Conservation (phyloP, 2,888 invertebrate genomes). For the Ectropis crepuscularia region DNA sequence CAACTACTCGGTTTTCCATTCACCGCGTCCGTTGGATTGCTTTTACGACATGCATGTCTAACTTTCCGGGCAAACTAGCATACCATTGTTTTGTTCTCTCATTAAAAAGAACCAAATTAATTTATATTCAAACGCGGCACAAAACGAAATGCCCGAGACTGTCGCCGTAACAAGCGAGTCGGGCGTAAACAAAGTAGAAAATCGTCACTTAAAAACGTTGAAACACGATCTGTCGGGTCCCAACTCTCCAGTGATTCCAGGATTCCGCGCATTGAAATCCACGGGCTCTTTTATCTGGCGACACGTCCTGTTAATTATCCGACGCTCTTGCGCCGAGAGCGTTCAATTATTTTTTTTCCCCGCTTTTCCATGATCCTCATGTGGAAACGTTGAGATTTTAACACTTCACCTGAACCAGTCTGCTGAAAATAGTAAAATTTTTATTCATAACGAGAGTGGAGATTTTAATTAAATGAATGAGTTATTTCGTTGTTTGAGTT, state of each 20-base stretch:
- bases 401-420: constrained; percentile 81
- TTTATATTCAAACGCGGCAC: constrained; percentile 59
- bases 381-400: constrained; percentile 83
- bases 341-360: constrained; percentile 81
- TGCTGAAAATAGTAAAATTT: constrained; percentile 74
- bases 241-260: constrained; percentile 65
- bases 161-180: constrained; percentile 60
- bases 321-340: constrained; percentile 74
- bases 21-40: constrained; percentile 15
- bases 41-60: constrained; percentile 32
- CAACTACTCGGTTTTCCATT: constrained; percentile 28
- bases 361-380: constrained; percentile 76
- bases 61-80: constrained; percentile 27
- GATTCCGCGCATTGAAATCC: constrained; percentile 74
- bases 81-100: constrained; percentile 41
- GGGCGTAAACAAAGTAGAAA: constrained; percentile 71
- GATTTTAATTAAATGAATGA: constrained; percentile 80
- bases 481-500: constrained; percentile 62
- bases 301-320: constrained; percentile 84
- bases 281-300: constrained; percentile 78
- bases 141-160: constrained; percentile 49
- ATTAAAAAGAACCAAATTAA: constrained; percentile 56
- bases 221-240: constrained; percentile 59
- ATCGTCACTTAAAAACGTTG: constrained; percentile 71
- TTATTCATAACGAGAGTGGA: constrained; percentile 65